Base-by-base conservation (phyloP, 2,113 vertebrate genomes). In the Antigone vipio region DNA sequence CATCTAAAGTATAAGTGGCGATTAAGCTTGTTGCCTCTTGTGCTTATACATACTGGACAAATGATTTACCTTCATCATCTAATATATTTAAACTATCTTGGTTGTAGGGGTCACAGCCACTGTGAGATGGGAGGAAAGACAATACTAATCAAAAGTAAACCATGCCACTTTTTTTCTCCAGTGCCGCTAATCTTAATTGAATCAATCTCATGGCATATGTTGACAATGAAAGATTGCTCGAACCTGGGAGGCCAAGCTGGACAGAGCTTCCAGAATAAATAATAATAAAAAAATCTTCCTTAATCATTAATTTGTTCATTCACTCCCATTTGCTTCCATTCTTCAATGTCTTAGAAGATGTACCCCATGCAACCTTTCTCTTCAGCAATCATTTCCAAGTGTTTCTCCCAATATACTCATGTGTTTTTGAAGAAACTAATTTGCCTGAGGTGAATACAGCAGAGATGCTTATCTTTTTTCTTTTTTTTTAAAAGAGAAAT, bases 141-240 rank as follows among this genome's bases (percentile, higher is more conserved):
- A 98, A 98, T 98, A 90, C 97, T 98, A 98, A 99, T 99, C 99
- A 97, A 98, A 98, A 98, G 97, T 98, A 99, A 99, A 98, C 98
- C 98, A 96, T 98, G 98, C 98, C 98, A 98, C 98, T 98, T 98
- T 97, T 98, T 94, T 83, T 21, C 81, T 75, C 74, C 38, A 22
- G 78, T 97, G 98, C 98, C 82, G 97, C 99, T 99, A 99, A 99
- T 99, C 99, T 99, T 99, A 99, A 99, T 99, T 99, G 99, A 99
- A 99, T 99, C 99, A 99, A 99, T 99, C 98, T 99, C 98, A 86
- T 98, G 98, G 99, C 98, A 97, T 98, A 98, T 98, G 99, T 98
- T 99, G 99, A 99, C 99, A 99, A 98, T 99, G 98, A 99, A 99
- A 98, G 99, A 99, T 99, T 98, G 98, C 98, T 98, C 96, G 98